Base-by-base conservation (phyloP, 2,797 vertebrate genomes). In the Antrozous pallidus region DNA sequence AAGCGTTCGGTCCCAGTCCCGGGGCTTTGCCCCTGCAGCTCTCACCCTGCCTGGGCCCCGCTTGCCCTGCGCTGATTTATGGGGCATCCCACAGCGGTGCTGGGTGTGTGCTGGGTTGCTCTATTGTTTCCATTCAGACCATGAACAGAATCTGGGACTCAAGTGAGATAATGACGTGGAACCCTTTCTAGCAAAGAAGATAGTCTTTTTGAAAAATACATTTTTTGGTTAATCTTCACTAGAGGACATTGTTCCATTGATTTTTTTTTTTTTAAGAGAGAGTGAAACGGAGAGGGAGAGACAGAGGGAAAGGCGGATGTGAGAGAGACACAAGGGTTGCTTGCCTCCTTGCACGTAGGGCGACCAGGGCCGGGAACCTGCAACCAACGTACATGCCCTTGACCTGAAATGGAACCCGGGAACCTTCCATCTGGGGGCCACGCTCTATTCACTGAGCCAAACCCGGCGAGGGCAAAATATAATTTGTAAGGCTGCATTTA, bases 41-140 rank as follows among this genome's bases (percentile, higher is more conserved):
- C 69, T 90, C 56, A 26, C 61, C 36, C 6, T 0, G 0, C 1
- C 61, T 26, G 5, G 49, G 80, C 38, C 67, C 67, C 26, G 61
- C 38, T 42, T 11, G 61, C 69, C 38, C 63, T 2, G 31, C 17
- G 67, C 71, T 93, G 94, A 93, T 94, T 94, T 94, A 84, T 84
- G 86, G 61, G 96, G 67, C 56, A 26, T 69, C 61, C 51, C 31
- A 65, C 28, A 56, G 24, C 88, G 77, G 42, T 6, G 75, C 13
- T 2, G 36, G 54, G 47, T 13, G 42, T 42, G 67, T 40, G 63
- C 26, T 24, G 81, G 65, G 42, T 45, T 71, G 47, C 33, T 38
- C 65, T n/a, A 61, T 81, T 88, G 71, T 93, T 74, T 70, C 82
- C 73, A 67, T 79, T 88, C 93, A 90, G 73, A 47, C 40, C 16